Percentiles rank a stretch among this genome's conserved stretches.
phyloP scores from a whole-genome alignment of 2,113 vertebrate genomes.

The Sigmodon hispidus region DNA sequence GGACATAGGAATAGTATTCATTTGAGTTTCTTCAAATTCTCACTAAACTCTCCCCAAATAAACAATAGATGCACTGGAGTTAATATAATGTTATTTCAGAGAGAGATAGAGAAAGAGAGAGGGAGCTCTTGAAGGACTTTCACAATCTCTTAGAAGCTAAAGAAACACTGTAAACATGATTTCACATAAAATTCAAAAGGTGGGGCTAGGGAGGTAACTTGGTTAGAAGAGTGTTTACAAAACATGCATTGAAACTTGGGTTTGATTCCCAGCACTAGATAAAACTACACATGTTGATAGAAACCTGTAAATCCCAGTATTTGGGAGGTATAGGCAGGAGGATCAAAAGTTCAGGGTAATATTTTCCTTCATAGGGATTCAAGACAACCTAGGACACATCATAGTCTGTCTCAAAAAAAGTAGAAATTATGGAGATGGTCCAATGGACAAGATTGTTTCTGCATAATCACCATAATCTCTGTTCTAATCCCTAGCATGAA shows the following conservation, averaged over 20 bases:
- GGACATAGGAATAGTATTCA: not conserved
- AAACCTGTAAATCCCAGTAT: too few relatives aligned
- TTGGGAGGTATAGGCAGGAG: not conserved
- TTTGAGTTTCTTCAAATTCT: not conserved
- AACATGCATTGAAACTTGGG: not conserved
- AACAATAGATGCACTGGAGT: not conserved
- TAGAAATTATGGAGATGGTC: not conserved
- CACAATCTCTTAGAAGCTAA: not conserved
- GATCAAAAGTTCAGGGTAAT: not conserved
- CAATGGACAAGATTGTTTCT: not conserved
- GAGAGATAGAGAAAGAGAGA: not conserved
- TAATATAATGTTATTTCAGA: not conserved
- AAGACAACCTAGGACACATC: not conserved
- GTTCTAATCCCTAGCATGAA: not conserved
- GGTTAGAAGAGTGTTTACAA: not conserved
- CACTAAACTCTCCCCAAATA: not conserved
- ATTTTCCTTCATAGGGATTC: not conserved
- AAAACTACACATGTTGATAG: not conserved
- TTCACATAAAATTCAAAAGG: not conserved
- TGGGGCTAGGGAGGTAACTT: not conserved
- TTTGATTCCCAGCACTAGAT: too few relatives aligned
- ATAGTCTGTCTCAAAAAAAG: not conserved
- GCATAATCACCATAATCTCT: not conserved
- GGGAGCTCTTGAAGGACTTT: not conserved
- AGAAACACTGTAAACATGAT: not conserved